These are phyloP conservation scores for Altica lythri DNA, from an alignment of 2,888 invertebrate species.

Conservation along the genomic window DNA sequence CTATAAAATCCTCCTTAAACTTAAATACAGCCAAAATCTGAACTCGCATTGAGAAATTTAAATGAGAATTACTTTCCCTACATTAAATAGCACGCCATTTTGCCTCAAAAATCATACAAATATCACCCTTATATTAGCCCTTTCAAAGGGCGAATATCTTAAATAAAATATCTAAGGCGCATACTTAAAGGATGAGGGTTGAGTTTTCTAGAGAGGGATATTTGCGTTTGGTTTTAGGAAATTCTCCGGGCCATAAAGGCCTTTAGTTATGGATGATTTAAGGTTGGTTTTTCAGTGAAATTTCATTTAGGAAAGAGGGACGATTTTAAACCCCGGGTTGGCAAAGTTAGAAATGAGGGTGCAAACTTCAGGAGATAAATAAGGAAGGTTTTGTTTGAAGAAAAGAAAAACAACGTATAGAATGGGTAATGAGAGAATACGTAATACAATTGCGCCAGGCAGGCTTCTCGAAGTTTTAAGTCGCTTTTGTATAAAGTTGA, in stretches of 20 bases:
- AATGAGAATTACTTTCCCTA: conserved; percentile 56
- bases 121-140: conserved; percentile 51
- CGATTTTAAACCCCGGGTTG: conserved; percentile 51
- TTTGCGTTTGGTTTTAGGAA: too few relatives aligned
- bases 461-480: conserved; percentile 32
- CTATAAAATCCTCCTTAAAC: conserved; percentile 54
- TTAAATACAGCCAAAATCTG: conserved; percentile 54
- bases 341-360: conserved; percentile 52
- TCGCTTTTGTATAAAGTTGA: conserved; percentile 30
- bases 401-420: conserved; percentile 40
- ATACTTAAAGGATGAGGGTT: conserved; percentile 51
- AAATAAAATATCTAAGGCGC: conserved; percentile 53
- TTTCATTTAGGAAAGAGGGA: conserved; percentile 46
- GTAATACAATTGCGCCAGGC: conserved; percentile 31
- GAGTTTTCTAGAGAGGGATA: conserved; percentile 52
- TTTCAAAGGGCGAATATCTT: conserved; percentile 47
- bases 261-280: conserved; percentile 30
- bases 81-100: conserved; percentile 57
- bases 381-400: conserved; percentile 48
- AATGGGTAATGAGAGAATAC: conserved; percentile 36
- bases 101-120: conserved; percentile 48
- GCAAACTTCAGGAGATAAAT: conserved; percentile 50
- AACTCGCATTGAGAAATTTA: conserved; percentile 53
- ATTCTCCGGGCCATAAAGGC: conserved; percentile 25
- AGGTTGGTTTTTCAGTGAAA: conserved; percentile 33